Percentiles rank a stretch among this genome's conserved stretches.
These are phyloP conservation scores for Drosophila paracracens DNA, from an alignment of 2,888 invertebrate species.

Conservation along the genomic window DNA sequence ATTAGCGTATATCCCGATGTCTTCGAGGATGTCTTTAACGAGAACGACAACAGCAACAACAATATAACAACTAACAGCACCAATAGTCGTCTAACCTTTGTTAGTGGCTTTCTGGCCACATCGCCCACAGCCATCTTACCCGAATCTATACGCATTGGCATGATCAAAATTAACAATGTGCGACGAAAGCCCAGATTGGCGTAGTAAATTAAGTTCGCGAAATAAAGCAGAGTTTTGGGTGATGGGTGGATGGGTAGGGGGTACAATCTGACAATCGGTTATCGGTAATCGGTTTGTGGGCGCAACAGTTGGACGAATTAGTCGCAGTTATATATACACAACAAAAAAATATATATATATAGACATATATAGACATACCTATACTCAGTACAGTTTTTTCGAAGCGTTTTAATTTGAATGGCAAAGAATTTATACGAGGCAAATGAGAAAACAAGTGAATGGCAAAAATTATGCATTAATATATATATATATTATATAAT, in stretches of 20 bases:
- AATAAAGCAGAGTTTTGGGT: not conserved
- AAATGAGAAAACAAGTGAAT: conserved; percentile 20
- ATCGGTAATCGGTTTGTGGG: conserved; percentile 30
- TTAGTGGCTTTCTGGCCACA: conserved; percentile 81
- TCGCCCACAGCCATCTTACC: conserved; percentile 79
- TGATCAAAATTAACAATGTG: conserved; percentile 82
- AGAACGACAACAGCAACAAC: conserved; percentile 37
- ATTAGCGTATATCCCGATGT: conserved; percentile 81
- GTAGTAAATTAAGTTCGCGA: conserved; percentile 56
- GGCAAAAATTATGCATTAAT: conserved; percentile 43
- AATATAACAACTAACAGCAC: conserved; percentile 57
- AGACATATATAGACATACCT: conserved; percentile 18
- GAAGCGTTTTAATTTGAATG: conserved; percentile 41
- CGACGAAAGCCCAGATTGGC: conserved; percentile 66
- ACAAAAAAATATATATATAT: conserved; percentile 5
- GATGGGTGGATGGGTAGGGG: not conserved
- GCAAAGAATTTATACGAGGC: conserved; percentile 48
- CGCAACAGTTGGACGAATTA: conserved; percentile 9
- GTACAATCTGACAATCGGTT: conserved; percentile 41
- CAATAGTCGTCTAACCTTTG: conserved; percentile 75
- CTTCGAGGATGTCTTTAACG: conserved; percentile 64
- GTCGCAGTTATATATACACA: conserved; percentile 20
- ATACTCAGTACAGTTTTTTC: conserved; percentile 61
- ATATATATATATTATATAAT: conserved; percentile 56
- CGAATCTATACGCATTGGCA: conserved; percentile 82